Base-by-base conservation (phyloP, 37 sponge, comb jelly and placozoan genomes). In the Agelas oroides region DNA sequence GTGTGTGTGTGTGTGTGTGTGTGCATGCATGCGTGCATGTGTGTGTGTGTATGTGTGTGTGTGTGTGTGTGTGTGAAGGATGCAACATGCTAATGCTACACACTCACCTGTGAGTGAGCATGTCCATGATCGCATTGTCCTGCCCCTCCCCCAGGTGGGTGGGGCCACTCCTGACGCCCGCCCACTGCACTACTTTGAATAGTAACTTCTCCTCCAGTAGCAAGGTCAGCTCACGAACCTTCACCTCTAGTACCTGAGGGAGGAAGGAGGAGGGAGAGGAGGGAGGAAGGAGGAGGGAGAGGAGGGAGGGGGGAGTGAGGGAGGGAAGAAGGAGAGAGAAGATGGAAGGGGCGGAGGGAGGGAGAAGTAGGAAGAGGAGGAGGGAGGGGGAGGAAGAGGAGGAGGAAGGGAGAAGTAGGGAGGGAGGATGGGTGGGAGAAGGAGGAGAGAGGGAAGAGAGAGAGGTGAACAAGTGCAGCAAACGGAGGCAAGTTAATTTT, bases 181-280 rank as follows among this genome's bases (percentile, higher is more conserved):
- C 76, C 89, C 93, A 92, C 85, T 95, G 96, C 3, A 92, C 27
- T 46, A 95, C 39, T 69, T 84, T 81, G 67, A 95, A 88, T 30
- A 95, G 76, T 33, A 95, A 38, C n/a, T 71, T 78, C 78, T 95
- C 96, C 54, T 95, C 96, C 53, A 95, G 52, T 25, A 88, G 55
- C 18, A 93, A 28, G 1, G 88, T 90, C 75, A 95, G 32, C 25
- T 89, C 78, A 14, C 61, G 71, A 0, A 93, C 58, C 20, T 30
- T 58, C 11, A 89, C 65, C 21, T 90, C 71, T 13, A 88, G 34
- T 0, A 59, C 16, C 96, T 95, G 63, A 64, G 36, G 35, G 40
- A 37, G 35, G 71, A 32, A 11, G 35, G 35, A 30, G 6, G 12
- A 8, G 73, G 53, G 33, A 27, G 73, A 41, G 34, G 40, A 40